Conservation (phyloP, 2,797 vertebrate species). For the Halcyon chelicuti region DNA sequence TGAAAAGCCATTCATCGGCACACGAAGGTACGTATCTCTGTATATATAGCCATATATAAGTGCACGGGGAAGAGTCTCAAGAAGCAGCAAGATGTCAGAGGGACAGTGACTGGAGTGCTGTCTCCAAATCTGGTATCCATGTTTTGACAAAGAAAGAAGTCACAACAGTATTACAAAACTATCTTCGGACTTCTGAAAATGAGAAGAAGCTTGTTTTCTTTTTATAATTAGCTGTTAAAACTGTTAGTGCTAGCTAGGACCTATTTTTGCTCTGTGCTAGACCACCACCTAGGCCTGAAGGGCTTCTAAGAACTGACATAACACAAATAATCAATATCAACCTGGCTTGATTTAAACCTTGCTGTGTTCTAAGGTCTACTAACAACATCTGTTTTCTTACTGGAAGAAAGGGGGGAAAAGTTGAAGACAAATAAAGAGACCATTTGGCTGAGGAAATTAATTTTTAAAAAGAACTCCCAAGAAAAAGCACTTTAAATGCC, state of each 20-base stretch:
- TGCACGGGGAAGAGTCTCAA: not conserved
- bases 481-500: conserved; percentile 11
- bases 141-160: not conserved
- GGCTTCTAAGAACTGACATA: not conserved
- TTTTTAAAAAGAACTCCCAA: conserved; percentile 22
- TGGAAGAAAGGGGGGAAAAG: not conserved
- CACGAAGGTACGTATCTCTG: not conserved
- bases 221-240: not conserved
- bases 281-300: not conserved
- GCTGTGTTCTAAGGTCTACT: not conserved
- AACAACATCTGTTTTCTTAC: not conserved
- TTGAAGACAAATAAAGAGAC: not conserved
- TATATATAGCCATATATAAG: not conserved
- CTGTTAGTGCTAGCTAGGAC: not conserved
- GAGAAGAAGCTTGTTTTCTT: not conserved
- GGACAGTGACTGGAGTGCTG: not conserved
- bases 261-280: not conserved
- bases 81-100: not conserved
- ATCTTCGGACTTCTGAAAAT: not conserved
- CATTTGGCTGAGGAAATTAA: not conserved
- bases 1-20: not conserved
- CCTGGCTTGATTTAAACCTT: not conserved
- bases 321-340: not conserved
- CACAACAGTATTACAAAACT: not conserved
- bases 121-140: not conserved